Evolutionary conservation across 2,113 vertebrate genomes (phyloP), one percentile per base, ranked within the genome.

Genomic region (Nymphicus hollandicus): DNA sequence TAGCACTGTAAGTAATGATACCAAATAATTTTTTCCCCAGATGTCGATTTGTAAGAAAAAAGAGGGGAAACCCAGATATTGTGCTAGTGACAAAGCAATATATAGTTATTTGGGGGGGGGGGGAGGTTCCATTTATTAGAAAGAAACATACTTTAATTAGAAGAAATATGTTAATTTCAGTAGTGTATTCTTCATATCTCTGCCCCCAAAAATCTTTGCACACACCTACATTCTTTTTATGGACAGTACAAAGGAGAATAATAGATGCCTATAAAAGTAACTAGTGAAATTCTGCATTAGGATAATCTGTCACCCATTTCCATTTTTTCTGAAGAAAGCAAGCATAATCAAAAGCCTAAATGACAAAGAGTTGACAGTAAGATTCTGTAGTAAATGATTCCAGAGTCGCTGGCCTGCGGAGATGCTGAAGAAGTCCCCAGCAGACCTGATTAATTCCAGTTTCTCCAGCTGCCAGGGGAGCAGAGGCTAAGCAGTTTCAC

Each of bases 371-470:
- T 99, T 99, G 99, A 99, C 99, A 99, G 99, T 99, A 98, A 99
- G 99, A 99, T 99, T 99, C 99, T 98, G 98, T 98, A 98, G 98
- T 99, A 99, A 99, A 99, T 99, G 99, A 99, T 99, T 99, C 98
- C 98, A 98, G 99, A 99, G 99, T 98, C 98, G 98, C 98, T 99
- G 97, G 98, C 99, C 99, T 98, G 99, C 98, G 91, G 99, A 99
- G 99, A 98, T 98, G 98, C 98, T 93, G 98, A 98, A 98, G 98
- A 99, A 98, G 99, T 98, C 99, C 99, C 99, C 99, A 99, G 99
- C 98, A 99, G 99, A 99, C 98, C 99, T 99, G 99, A 99, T 99
- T 99, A 99, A 99, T 99, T 99, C 99, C 98, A 99, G 99, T 99
- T 98, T 98, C 98, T 98, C 98, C 98, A 98, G 98, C 98, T 99